A percentile compares a stretch with the other conserved stretches of the same genome.
phyloP scores from a whole-genome alignment of 2,797 vertebrate species.

The Martes flavigula region DNA sequence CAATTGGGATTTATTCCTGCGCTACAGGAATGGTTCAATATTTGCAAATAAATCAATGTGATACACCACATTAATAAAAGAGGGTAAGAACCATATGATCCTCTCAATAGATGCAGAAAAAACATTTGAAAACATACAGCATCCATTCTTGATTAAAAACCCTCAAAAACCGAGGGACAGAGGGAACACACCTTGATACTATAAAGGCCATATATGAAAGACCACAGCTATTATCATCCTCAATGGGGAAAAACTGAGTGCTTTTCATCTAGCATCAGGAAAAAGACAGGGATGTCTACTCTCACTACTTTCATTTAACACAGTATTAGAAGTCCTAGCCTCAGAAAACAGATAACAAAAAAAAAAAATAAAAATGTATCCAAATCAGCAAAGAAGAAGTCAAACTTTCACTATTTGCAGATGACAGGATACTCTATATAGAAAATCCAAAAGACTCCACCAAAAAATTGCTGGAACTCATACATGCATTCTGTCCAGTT shows the following conservation, averaged over 20 bases:
- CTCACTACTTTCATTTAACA: neutral
- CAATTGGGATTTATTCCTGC: neutral
- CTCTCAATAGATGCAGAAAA: neutral
- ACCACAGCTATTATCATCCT: neutral
- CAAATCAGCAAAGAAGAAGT: neutral
- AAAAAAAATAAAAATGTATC: neutral
- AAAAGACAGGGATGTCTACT: neutral
- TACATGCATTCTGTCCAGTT: neutral
- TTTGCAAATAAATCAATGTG: neutral
- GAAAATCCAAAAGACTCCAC: neutral
- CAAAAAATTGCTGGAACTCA: neutral
- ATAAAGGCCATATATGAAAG: neutral
- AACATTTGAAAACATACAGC: neutral
- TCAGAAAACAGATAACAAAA: neutral
- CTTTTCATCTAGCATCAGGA: neutral
- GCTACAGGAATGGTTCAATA: neutral
- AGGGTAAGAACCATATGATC: neutral
- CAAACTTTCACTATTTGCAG: neutral
- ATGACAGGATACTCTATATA: neutral
- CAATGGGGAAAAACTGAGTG: neutral
- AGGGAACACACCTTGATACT: neutral
- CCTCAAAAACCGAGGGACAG: neutral
- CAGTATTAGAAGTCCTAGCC: neutral
- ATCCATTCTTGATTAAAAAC: neutral
- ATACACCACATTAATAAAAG: neutral